A percentile compares a stretch with the other conserved stretches of the same genome.
These are phyloP conservation scores for Cotesia vestalis DNA, from an alignment of 1,140 invertebrate species.

Conservation along the genomic window DNA sequence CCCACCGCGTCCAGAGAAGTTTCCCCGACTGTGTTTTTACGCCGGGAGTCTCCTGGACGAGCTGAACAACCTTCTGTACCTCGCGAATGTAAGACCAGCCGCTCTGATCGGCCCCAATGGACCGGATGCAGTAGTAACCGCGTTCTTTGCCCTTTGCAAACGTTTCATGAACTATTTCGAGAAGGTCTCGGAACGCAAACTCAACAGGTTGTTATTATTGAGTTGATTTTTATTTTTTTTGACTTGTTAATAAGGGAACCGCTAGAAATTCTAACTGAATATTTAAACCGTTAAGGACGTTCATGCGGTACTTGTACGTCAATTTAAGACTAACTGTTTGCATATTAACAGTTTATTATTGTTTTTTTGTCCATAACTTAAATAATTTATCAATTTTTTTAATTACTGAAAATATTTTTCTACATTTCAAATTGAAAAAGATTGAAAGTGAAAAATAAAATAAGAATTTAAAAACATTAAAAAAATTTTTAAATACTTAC, in stretches of 20 bases:
- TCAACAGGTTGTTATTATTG: conserved; percentile 54
- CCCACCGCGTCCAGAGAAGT: conserved; percentile 46
- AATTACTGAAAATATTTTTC: too few relatives aligned
- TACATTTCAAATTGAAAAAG: too few relatives aligned
- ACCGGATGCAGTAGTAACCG: conserved; percentile 14
- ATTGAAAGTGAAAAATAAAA: too few relatives aligned
- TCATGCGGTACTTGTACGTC: too few relatives aligned
- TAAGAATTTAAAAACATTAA: too few relatives aligned
- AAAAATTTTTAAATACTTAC: too few relatives aligned
- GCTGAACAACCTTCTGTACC: conserved; percentile 47
- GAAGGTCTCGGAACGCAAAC: conserved; percentile 57
- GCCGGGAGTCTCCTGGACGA: conserved; percentile 58
- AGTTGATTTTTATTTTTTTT: not conserved
- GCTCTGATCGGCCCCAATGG: conserved; percentile 29
- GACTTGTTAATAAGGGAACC: not conserved
- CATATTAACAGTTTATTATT: too few relatives aligned
- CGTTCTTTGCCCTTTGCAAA: conserved; percentile 48
- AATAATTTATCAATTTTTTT: too few relatives aligned
- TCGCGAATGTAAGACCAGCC: conserved; percentile 35
- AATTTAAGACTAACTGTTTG: too few relatives aligned
- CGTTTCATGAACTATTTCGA: conserved; percentile 63
- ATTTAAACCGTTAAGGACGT: not conserved
- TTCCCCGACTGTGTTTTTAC: conserved; percentile 55
- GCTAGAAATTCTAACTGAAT: too few relatives aligned
- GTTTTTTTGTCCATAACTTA: too few relatives aligned